These are phyloP conservation scores for Malthinus flaveolus DNA, from an alignment of 2,888 invertebrate species.

Conservation along the genomic window DNA sequence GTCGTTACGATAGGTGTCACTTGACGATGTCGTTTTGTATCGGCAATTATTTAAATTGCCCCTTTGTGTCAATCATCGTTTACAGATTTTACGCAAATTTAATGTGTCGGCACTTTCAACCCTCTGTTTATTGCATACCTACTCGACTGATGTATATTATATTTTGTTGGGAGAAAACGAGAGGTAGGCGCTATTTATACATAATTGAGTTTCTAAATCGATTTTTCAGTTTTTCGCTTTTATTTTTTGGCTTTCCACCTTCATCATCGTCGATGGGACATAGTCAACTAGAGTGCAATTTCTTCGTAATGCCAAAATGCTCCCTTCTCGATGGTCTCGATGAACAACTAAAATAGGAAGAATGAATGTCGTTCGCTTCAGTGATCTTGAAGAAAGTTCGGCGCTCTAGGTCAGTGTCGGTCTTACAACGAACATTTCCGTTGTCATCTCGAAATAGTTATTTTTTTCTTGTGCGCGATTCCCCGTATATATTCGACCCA, in stretches of 20 bases:
- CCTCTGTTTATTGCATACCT: neutral
- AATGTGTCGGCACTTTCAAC: conserved; percentile 11
- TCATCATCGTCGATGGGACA: neutral
- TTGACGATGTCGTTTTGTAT: conserved; percentile 16
- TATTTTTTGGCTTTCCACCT: neutral
- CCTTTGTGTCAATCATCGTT: conserved; percentile 12
- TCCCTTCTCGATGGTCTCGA: no score
- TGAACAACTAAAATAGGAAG: no score
- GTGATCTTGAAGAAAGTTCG: no score
- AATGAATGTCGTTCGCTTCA: no score
- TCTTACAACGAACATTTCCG: no score
- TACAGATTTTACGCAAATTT: conserved; percentile 6
- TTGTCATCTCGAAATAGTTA: no score
- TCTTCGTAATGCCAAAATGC: no score
- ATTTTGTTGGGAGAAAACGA: neutral
- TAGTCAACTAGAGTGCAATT: neutral
- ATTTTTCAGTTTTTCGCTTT: neutral
- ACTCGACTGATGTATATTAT: neutral
- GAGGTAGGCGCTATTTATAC: neutral
- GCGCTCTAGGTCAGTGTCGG: no score
- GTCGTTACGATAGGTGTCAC: conserved; percentile 11
- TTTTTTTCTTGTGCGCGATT: no score
- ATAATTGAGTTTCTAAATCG: neutral
- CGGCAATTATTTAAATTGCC: conserved; percentile 16
- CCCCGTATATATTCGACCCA: no score